phyloP scores from a whole-genome alignment of 2,797 vertebrate species.

The Chiloscyllium punctatum region DNA sequence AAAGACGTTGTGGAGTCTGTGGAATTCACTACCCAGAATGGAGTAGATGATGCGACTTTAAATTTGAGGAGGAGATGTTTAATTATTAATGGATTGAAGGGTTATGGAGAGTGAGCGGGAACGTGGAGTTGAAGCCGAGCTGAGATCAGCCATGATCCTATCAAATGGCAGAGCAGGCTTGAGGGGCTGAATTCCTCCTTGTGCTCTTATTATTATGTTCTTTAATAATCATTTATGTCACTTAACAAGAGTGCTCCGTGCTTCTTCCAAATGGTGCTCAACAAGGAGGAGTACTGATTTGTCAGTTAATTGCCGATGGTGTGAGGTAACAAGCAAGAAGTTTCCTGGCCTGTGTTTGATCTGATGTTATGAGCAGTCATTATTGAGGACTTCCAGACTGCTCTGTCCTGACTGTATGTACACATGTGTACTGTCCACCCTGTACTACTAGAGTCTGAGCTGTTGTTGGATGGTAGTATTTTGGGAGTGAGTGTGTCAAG shows the following conservation, averaged over 20 bases:
- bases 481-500: neutral
- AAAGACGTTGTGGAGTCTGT: no score
- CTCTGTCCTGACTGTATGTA: neutral
- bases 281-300: neutral
- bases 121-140: no score
- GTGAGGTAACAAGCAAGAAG: neutral
- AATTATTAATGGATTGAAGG: no score
- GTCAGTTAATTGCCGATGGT: neutral
- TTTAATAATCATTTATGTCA: neutral
- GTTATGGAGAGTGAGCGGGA: no score
- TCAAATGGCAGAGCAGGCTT: no score
- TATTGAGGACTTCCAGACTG: neutral
- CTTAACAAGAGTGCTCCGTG: neutral
- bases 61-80: no score
- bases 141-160: no score
- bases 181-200: no score
- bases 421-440: neutral
- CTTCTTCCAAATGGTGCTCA: neutral
- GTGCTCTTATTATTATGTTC: no score
- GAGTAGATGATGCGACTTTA: no score
- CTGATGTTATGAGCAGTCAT: neutral
- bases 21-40: no score
- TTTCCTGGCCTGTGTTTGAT: neutral
- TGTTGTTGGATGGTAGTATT: neutral
- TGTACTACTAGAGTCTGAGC: neutral